Evolutionary conservation across 2,113 vertebrate genomes (phyloP).

Genomic region (Oxyura jamaicensis): DNA sequence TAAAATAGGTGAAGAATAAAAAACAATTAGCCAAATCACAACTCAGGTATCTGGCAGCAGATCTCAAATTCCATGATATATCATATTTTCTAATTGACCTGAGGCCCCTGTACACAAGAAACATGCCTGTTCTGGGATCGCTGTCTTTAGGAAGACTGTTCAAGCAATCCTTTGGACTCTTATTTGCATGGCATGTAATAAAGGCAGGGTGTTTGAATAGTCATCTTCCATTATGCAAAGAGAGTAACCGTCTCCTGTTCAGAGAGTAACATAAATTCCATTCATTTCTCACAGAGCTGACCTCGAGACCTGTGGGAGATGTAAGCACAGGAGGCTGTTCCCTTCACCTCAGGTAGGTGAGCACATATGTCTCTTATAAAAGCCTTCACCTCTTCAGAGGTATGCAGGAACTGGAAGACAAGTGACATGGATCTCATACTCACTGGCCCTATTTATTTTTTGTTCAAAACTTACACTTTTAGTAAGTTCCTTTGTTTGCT

Average conservation of each 20-base stretch:
- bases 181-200: not conserved
- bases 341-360: accelerated
- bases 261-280: not conserved
- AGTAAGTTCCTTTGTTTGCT: not conserved
- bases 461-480: not conserved
- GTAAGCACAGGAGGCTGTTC: not conserved
- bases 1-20: not conserved
- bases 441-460: not conserved
- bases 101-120: not conserved
- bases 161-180: not conserved
- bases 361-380: not conserved
- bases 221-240: not conserved
- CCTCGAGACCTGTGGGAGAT: not conserved
- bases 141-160: not conserved
- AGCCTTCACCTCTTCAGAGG: not conserved
- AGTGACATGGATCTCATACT: not conserved
- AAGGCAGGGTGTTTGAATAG: not conserved
- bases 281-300: not conserved
- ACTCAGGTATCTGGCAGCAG: not conserved
- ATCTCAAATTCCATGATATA: not conserved
- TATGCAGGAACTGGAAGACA: not conserved
- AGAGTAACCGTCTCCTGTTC: not conserved
- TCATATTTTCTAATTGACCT: not conserved
- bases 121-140: not conserved
- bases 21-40: not conserved